A percentile compares a stretch with the other conserved stretches of the same genome.
These are phyloP conservation scores for Oreochromis grahami DNA, from an alignment of 2,797 vertebrate genomes.

Conservation along the genomic window DNA sequence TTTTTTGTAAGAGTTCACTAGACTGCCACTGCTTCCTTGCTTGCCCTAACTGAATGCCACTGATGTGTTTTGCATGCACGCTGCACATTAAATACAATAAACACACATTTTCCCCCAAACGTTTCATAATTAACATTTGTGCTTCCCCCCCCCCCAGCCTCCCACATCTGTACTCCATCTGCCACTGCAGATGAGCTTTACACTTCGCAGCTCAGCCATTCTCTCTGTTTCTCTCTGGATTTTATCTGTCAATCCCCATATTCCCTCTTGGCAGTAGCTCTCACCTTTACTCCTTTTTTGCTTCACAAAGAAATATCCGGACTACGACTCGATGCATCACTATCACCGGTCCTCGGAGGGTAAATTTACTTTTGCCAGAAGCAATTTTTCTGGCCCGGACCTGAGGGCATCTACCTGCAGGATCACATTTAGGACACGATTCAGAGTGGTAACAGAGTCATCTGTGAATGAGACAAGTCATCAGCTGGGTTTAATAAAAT, in stretches of 20 bases:
- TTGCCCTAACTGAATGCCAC: background rate
- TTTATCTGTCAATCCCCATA: background rate
- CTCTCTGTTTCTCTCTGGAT: background rate
- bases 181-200: background rate
- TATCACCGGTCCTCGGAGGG: background rate
- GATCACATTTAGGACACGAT: background rate
- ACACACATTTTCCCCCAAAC: background rate
- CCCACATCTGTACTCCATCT: background rate
- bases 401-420: background rate
- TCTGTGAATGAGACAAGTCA: background rate
- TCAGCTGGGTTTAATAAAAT: background rate
- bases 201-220: background rate
- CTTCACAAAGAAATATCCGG: background rate
- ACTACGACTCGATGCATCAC: background rate
- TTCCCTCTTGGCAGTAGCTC: background rate
- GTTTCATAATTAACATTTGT: slow-evolving; percentile 11
- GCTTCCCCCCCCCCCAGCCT: background rate
- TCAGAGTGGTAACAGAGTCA: background rate
- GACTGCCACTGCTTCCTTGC: background rate
- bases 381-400: background rate
- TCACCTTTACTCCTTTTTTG: background rate
- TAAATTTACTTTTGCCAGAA: background rate
- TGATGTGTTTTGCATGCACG: background rate
- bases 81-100: background rate
- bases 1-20: background rate